Conservation (phyloP, 2,797 vertebrate species). For the Notamacropus eugenii region DNA sequence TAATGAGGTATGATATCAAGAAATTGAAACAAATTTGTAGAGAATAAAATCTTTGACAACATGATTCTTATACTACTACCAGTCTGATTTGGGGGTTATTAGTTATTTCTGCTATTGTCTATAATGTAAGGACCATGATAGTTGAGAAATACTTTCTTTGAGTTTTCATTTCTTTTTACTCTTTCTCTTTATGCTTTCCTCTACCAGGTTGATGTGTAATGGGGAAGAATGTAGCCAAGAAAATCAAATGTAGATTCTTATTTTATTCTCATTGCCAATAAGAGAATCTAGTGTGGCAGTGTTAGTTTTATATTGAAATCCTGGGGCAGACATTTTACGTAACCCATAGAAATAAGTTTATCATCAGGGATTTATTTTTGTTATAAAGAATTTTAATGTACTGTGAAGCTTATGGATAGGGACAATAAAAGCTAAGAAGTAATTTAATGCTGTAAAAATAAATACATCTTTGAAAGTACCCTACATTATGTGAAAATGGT, state of each 20-base stretch:
- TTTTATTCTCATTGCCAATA: slow-evolving; percentile 58
- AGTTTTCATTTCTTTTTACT: slow-evolving; percentile 33
- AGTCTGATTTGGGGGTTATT: background rate
- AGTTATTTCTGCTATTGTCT: background rate
- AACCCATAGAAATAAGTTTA: slow-evolving; percentile 74
- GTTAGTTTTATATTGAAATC: slow-evolving; percentile 66
- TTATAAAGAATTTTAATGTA: slow-evolving; percentile 73
- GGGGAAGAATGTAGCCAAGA: slow-evolving; percentile 44
- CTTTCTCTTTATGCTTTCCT: background rate
- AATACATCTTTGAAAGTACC: slow-evolving; percentile 52
- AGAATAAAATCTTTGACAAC: background rate
- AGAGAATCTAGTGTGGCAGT: slow-evolving; percentile 59
- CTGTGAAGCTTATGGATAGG: slow-evolving; percentile 62
- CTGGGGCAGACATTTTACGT: slow-evolving; percentile 67
- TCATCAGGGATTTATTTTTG: slow-evolving; percentile 79
- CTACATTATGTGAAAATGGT: slow-evolving; percentile 56
- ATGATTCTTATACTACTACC: background rate
- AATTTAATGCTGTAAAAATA: slow-evolving; percentile 21
- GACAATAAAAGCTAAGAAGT: slow-evolving; percentile 30
- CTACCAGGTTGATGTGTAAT: slow-evolving; percentile 59
- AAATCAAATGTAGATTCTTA: slow-evolving; percentile 54
- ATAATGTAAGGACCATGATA: background rate
- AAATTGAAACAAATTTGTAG: background rate
- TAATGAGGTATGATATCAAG: background rate
- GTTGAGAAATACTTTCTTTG: slow-evolving; percentile 17